phyloP scores from a whole-genome alignment of 2,113 vertebrate genomes.

The Eretmochelys imbricata region DNA sequence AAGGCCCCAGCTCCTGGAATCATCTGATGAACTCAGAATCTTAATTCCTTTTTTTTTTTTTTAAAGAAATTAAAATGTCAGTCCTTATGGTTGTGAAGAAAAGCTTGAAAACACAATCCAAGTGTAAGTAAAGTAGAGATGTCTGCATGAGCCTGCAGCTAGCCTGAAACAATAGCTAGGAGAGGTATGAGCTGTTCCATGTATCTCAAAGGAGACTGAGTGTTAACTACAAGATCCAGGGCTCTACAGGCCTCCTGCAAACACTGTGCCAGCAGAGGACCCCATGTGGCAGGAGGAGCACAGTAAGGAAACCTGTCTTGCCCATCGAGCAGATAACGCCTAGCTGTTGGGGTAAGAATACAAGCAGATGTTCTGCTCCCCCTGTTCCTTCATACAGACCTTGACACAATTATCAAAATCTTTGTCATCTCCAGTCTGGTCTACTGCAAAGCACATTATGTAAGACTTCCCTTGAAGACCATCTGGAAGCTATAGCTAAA shows the following conservation, averaged over 20 bases:
- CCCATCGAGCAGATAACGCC: neutral
- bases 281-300: neutral
- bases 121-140: neutral
- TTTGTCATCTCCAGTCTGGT: neutral
- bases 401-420: neutral
- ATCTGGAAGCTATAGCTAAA: neutral
- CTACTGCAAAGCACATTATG: neutral
- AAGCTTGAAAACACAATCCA: slow-evolving; percentile 5
- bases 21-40: neutral
- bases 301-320: neutral
- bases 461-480: neutral
- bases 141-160: neutral
- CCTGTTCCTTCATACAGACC: neutral
- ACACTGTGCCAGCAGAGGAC: neutral
- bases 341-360: neutral
- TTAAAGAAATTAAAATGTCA: slow-evolving; percentile 1
- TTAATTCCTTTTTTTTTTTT: neutral
- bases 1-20: neutral
- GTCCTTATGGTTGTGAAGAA: neutral
- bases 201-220: accelerated
- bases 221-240: neutral
- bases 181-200: accelerated
- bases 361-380: neutral
- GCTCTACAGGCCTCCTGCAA: neutral
- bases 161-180: neutral